Percentiles rank a stretch among this genome's conserved stretches.
Conservation (phyloP, 2,888 invertebrate species). For the Tillus elongatus region DNA sequence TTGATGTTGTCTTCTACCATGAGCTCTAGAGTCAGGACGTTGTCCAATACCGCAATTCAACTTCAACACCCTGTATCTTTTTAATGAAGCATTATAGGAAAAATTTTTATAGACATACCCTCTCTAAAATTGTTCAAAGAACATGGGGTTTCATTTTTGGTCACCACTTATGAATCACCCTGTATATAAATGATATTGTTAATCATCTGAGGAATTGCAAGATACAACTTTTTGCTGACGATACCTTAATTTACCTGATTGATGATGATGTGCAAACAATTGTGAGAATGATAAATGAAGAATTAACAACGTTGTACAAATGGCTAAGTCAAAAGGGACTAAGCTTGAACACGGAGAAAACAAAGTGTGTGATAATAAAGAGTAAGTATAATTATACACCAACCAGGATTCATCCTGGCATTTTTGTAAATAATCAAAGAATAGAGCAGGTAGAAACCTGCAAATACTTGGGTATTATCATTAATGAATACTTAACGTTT, state of each 20-base stretch:
- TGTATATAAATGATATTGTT: not conserved
- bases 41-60: no score
- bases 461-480: no score
- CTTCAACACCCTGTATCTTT: no score
- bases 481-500: not conserved
- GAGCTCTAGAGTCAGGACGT: no score
- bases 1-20: no score
- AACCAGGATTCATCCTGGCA: no score
- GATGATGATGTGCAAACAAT: not conserved
- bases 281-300: not conserved
- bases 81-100: no score
- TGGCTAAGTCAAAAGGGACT: not conserved
- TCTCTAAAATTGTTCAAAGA: no score
- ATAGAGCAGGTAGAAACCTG: not conserved
- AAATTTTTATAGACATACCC: no score
- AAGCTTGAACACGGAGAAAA: not conserved
- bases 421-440: not conserved
- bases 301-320: not conserved
- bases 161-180: no score
- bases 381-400: no score
- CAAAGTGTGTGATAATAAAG: not conserved
- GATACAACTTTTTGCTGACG: slow-evolving; percentile 5
- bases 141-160: no score
- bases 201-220: not conserved
- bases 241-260: not conserved